phyloP scores from a whole-genome alignment of 1,140 invertebrate species.

The Solenopsis fugax region DNA sequence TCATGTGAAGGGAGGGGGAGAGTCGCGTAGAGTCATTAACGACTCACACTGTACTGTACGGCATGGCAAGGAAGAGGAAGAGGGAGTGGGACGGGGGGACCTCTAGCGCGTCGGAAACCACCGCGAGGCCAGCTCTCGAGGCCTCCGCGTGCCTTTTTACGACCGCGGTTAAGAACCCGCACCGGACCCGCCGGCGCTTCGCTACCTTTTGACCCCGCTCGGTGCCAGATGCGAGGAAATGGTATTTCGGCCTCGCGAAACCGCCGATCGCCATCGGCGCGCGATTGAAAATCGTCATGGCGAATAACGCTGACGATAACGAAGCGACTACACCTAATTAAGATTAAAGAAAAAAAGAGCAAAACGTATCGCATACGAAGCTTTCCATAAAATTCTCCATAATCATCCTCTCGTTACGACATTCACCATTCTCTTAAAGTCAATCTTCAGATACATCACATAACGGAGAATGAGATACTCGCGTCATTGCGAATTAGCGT shows the following conservation, averaged over 20 bases:
- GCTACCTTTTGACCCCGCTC: constrained; percentile 63
- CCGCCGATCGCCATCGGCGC: neutral
- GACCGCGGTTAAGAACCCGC: constrained; percentile 57
- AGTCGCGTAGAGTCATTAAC: constrained; percentile 34
- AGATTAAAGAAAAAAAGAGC: neutral
- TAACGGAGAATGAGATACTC: constrained; percentile 22
- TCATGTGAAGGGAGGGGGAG: neutral
- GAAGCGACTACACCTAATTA: neutral
- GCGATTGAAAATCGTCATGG: constrained; percentile 8
- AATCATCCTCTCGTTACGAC: neutral
- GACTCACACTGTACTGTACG: constrained; percentile 13
- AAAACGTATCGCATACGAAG: neutral
- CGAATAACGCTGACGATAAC: neutral
- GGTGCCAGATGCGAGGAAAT: constrained; percentile 63
- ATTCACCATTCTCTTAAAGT: neutral
- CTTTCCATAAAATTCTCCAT: neutral
- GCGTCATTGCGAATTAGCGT: constrained; percentile 8
- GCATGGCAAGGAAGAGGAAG: neutral
- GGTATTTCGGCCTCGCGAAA: constrained; percentile 40
- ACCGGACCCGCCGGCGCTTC: constrained; percentile 59
- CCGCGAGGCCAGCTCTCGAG: constrained; percentile 69
- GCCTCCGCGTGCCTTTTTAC: constrained; percentile 55
- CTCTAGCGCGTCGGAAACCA: constrained; percentile 64
- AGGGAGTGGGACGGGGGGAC: neutral
- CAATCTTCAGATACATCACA: neutral